phyloP scores from a whole-genome alignment of 2,113 vertebrate genomes.

The Phycodurus eques region DNA sequence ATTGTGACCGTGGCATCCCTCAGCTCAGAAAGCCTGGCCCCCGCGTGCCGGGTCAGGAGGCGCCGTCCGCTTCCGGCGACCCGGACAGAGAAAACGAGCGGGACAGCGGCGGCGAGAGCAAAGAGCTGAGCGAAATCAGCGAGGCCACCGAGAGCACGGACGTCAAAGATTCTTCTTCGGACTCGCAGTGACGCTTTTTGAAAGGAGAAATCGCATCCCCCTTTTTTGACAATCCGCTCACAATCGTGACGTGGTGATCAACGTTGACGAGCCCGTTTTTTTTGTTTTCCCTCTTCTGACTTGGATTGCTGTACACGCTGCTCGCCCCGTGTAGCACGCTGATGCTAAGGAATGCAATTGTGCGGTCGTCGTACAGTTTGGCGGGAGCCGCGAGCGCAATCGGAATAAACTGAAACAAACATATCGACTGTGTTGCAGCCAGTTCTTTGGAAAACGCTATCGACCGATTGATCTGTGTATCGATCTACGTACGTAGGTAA shows the following conservation, averaged over 20 bases:
- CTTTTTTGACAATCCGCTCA: background rate
- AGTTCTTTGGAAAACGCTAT: background rate
- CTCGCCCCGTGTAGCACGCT: background rate
- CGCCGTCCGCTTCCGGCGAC: constrained; percentile 63
- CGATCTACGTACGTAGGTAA: no score
- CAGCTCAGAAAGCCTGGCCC: constrained; percentile 73
- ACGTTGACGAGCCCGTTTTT: background rate
- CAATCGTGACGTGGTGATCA: background rate
- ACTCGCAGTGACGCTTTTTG: constrained; percentile 72
- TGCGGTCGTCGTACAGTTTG: background rate
- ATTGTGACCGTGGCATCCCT: constrained; percentile 2
- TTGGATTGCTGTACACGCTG: background rate
- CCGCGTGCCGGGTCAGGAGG: constrained; percentile 65
- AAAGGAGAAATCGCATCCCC: no score
- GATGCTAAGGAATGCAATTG: background rate
- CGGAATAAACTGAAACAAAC: background rate
- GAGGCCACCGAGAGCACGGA: constrained; percentile 91
- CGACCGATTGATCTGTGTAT: no score
- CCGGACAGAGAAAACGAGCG: constrained; percentile 74
- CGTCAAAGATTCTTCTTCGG: constrained; percentile 86
- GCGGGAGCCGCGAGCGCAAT: background rate
- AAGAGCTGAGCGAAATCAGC: constrained; percentile 88
- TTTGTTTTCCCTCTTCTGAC: background rate
- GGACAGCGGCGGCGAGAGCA: constrained; percentile 88
- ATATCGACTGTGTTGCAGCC: background rate